Percentiles rank a stretch among this genome's conserved stretches.
These are phyloP conservation scores for Tyrophagus putrescentiae DNA, from an alignment of 1,140 invertebrate genomes.

Conservation along the genomic window DNA sequence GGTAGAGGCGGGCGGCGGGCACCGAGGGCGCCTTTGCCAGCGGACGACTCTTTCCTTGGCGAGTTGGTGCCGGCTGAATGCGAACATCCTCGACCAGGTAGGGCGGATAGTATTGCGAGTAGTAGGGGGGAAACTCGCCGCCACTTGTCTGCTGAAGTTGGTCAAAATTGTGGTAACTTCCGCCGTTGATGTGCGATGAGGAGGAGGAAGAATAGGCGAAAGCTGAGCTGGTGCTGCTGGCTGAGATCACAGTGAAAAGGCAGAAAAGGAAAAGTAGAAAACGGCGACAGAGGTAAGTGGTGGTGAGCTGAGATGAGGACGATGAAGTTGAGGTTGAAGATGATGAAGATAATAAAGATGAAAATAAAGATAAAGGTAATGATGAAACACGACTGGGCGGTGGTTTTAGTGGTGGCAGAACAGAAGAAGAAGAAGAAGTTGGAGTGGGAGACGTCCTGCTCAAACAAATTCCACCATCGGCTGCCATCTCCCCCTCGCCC, in stretches of 20 bases:
- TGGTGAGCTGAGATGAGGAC: background rate
- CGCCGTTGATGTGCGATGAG: background rate
- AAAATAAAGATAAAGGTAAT: background rate
- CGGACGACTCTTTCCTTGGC: background rate
- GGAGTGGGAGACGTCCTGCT: no score
- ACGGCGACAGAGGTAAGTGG: no score
- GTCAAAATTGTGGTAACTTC: no score
- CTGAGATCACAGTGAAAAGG: slow-evolving; percentile 19
- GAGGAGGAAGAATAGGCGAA: background rate
- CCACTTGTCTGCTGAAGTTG: no score
- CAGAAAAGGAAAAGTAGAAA: no score
- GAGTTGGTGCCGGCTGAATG: background rate
- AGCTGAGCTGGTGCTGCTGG: no score
- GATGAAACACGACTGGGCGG: background rate
- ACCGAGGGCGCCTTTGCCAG: background rate
- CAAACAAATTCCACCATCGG: no score
- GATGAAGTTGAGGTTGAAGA: background rate
- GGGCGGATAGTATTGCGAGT: slow-evolving; percentile 11
- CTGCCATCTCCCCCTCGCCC: no score
- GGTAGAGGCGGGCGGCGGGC: background rate
- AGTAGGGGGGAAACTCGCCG: background rate
- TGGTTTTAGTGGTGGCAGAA: no score
- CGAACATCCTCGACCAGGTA: background rate
- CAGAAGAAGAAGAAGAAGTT: no score
- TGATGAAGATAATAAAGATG: background rate